Percentiles rank a stretch among this genome's conserved stretches.
phyloP scores from a whole-genome alignment of 2,113 vertebrate species.

The Petromus typicus region DNA sequence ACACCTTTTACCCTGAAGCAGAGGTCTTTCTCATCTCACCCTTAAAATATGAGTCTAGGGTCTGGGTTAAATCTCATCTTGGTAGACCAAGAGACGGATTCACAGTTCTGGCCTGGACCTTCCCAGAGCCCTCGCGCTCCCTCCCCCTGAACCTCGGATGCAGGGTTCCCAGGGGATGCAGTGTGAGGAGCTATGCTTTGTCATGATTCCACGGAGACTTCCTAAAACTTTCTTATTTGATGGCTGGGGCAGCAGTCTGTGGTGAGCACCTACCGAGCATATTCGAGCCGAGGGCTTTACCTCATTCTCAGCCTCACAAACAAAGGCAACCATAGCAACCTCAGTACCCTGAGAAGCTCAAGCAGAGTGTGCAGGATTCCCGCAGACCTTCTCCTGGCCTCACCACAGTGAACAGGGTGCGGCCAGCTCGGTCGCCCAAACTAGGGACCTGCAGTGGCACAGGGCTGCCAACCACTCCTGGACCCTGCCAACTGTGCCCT shows the following conservation, averaged over 20 bases:
- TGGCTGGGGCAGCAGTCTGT: not conserved
- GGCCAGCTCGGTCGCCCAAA: not conserved
- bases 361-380: not conserved
- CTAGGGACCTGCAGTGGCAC: not conserved
- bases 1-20: not conserved
- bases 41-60: not conserved
- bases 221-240: not conserved
- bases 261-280: not conserved
- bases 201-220: not conserved
- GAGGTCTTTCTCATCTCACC: not conserved
- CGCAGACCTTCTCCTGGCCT: not conserved
- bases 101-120: not conserved
- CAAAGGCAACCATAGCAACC: not conserved
- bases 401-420: not conserved
- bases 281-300: not conserved
- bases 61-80: not conserved
- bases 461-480: not conserved
- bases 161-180: not conserved
- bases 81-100: not conserved
- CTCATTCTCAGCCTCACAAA: not conserved
- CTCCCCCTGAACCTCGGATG: not conserved
- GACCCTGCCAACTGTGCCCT: not conserved
- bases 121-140: not conserved
- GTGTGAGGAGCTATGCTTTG: not conserved
- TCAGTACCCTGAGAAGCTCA: not conserved